A percentile compares a stretch with the other conserved stretches of the same genome.
These are phyloP conservation scores for Barypeithes pellucidus DNA, from an alignment of 2,888 invertebrate genomes.

Conservation along the genomic window DNA sequence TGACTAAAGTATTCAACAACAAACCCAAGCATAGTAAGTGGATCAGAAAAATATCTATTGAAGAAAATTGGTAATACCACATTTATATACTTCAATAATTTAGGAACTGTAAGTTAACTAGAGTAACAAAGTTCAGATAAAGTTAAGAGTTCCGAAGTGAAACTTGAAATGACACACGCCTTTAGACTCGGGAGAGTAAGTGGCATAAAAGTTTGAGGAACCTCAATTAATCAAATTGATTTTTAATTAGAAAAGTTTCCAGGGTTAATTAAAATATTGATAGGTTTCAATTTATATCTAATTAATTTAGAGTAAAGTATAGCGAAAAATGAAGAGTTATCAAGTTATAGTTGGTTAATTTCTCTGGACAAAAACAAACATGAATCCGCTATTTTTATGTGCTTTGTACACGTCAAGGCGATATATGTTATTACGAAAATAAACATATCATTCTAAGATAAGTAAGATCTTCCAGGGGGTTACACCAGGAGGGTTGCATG, in stretches of 20 bases:
- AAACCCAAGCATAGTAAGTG: no score
- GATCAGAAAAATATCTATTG: not conserved
- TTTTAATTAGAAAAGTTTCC: conserved; percentile 42
- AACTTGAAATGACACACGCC: conserved; percentile 37
- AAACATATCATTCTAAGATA: no score
- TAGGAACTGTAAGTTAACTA: conserved; percentile 5
- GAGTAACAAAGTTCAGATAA: conserved; percentile 30
- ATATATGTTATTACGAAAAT: no score
- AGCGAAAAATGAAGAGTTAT: no score
- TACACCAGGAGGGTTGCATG: no score
- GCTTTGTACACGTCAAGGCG: no score
- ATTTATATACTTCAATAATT: conserved; percentile 35
- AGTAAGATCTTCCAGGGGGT: no score
- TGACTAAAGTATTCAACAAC: no score
- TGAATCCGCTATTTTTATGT: no score
- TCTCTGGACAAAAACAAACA: no score
- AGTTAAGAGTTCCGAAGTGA: conserved; percentile 30
- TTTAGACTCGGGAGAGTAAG: conserved; percentile 20
- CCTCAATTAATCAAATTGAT: conserved; percentile 40
- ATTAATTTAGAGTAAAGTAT: no score
- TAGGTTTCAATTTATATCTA: not conserved
- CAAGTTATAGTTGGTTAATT: no score
- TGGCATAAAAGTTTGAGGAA: conserved; percentile 27
- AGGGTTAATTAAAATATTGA: conserved; percentile 21
- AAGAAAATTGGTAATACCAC: not conserved